phyloP scores from a whole-genome alignment of 2,113 vertebrate genomes.

The Amazona guildingii region DNA sequence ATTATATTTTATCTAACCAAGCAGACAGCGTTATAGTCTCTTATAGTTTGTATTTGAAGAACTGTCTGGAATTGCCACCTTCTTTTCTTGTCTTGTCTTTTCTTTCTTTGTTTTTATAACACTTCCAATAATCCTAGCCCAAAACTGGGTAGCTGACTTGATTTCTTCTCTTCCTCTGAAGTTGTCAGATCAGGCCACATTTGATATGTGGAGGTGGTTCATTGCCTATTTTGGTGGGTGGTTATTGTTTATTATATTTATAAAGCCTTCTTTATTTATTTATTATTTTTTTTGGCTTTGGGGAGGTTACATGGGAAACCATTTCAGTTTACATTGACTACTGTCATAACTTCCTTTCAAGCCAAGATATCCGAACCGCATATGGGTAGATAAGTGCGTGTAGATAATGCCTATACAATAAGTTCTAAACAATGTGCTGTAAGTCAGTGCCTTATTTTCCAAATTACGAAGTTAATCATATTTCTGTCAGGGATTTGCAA shows the following conservation, averaged over 20 bases:
- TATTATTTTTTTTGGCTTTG: background rate
- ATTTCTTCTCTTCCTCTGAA: background rate
- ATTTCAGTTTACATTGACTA: background rate
- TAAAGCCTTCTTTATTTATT: background rate
- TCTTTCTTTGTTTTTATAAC: background rate
- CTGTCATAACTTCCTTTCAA: background rate
- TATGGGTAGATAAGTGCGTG: background rate
- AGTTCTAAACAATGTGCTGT: background rate
- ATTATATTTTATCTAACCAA: background rate
- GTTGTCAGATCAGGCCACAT: background rate
- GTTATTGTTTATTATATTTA: background rate
- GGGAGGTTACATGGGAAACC: background rate
- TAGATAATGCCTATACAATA: background rate
- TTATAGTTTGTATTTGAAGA: background rate
- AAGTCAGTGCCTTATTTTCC: background rate
- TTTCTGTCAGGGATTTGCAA: conserved; percentile 6
- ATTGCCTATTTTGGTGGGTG: background rate
- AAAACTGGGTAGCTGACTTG: background rate
- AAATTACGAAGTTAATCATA: background rate
- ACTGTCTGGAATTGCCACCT: background rate
- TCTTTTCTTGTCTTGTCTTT: background rate
- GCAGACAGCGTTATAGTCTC: background rate
- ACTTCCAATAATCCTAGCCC: background rate
- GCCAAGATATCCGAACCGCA: background rate
- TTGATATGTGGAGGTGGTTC: background rate